A percentile compares a stretch with the other conserved stretches of the same genome.
Conservation (phyloP, 2,797 vertebrate genomes). For the Molothrus aeneus region DNA sequence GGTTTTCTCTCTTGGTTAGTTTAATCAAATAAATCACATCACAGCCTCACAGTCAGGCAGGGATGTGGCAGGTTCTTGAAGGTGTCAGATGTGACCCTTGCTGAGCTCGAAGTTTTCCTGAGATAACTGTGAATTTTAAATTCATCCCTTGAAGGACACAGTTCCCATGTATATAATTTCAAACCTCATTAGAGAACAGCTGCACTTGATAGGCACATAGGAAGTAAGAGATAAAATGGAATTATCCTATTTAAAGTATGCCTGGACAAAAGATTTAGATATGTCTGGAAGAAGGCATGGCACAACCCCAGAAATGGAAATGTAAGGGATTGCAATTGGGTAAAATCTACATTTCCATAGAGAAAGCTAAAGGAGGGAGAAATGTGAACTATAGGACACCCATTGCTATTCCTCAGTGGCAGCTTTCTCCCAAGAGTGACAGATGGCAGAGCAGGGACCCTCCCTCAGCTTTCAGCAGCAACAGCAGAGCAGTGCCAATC, state of each 20-base stretch:
- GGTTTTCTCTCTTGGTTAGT: background rate
- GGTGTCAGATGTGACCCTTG: background rate
- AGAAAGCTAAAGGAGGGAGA: background rate
- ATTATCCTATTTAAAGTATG: background rate
- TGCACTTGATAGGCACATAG: background rate
- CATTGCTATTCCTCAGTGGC: background rate
- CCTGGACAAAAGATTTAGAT: background rate
- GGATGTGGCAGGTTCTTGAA: background rate
- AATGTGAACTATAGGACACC: background rate
- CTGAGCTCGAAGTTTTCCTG: background rate
- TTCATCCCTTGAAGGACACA: background rate
- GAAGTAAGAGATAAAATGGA: background rate
- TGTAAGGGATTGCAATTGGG: background rate
- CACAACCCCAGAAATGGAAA: background rate
- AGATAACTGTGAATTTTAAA: constrained; percentile 1
- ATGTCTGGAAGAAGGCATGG: background rate
- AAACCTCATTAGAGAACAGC: background rate
- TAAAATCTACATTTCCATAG: background rate
- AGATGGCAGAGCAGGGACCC: background rate
- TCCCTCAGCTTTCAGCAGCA: background rate
- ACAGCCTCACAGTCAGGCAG: background rate
- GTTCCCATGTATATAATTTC: background rate
- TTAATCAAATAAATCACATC: background rate
- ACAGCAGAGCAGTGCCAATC: rapidly evolving
- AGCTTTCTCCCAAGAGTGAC: background rate